These are phyloP conservation scores for Netelia fuscicornis DNA, from an alignment of 2,888 invertebrate species.

Conservation along the genomic window DNA sequence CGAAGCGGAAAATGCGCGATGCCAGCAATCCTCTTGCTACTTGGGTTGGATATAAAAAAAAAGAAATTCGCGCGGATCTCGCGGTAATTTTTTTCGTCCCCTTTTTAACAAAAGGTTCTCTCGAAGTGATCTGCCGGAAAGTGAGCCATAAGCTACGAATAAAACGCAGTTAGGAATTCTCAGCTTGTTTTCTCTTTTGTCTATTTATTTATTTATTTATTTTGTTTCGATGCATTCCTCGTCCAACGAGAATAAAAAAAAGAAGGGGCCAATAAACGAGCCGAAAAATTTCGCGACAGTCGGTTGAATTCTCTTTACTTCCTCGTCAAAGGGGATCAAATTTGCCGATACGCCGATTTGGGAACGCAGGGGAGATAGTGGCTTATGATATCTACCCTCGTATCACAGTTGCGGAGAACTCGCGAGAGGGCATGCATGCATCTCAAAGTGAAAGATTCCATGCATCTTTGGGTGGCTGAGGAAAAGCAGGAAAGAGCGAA, in stretches of 20 bases:
- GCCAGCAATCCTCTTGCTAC: background rate
- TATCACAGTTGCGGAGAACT: constrained; percentile 50
- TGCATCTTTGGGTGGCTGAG: constrained; percentile 69
- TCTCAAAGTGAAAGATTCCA: constrained; percentile 71
- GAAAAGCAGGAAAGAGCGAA: constrained; percentile 19
- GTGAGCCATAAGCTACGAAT: constrained; percentile 4
- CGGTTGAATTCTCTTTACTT: constrained; percentile 50
- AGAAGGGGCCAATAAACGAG: constrained; percentile 21
- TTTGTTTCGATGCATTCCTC: constrained; percentile 4
- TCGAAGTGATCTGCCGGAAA: constrained; percentile 3
- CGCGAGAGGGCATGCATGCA: constrained; percentile 58
- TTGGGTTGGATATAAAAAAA: background rate
- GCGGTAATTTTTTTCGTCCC: constrained; percentile 15
- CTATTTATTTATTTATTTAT: background rate
- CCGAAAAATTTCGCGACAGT: constrained; percentile 36
- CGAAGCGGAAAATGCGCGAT: constrained; percentile 45
- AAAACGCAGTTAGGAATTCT: constrained; percentile 4
- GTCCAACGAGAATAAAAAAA: background rate
- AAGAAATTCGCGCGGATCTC: background rate
- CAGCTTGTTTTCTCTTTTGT: background rate
- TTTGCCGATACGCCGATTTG: constrained; percentile 31
- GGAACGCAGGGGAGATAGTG: constrained; percentile 43
- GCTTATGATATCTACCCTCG: constrained; percentile 58
- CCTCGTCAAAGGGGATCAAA: constrained; percentile 51
- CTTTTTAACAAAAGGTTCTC: background rate